Evolutionary conservation across 92 coral and sea anemone species (phyloP).

Genomic region (Epizoanthus stellaris): DNA sequence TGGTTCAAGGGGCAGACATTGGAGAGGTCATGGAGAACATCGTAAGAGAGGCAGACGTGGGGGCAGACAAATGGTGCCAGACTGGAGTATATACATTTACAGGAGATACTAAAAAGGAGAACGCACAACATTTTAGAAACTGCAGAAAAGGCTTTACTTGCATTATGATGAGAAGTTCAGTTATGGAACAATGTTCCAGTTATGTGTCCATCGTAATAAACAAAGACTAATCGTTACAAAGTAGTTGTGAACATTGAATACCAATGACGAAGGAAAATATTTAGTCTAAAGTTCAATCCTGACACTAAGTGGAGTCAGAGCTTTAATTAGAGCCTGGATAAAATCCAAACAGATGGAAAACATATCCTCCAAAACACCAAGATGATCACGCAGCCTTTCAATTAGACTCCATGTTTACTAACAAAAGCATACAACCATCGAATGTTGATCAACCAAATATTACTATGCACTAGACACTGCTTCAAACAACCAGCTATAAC

Average conservation of each 20-base stretch:
- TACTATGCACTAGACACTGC: conserved; percentile 56
- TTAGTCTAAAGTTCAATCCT: conserved; percentile 57
- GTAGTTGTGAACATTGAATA: conserved; percentile 60
- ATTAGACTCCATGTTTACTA: conserved; percentile 65
- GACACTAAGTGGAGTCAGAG: conserved; percentile 59
- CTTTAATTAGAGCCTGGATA: conserved; percentile 53
- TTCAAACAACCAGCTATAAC: conserved; percentile 71
- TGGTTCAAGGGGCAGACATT: conserved; percentile 26
- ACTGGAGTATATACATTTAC: conserved; percentile 70
- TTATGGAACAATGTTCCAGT: conserved; percentile 56
- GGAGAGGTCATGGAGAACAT: conserved; percentile 67
- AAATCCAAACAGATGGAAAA: conserved; percentile 61
- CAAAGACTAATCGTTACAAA: conserved; percentile 34
- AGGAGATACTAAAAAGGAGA: conserved; percentile 60
- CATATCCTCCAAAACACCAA: conserved; percentile 42
- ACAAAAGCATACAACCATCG: conserved; percentile 55
- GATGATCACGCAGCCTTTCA: conserved; percentile 70
- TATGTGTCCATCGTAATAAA: conserved; percentile 50
- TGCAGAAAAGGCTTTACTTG: conserved; percentile 18
- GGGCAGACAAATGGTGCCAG: conserved; percentile 64
- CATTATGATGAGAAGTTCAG: conserved; percentile 44
- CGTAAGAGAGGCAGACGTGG: conserved; percentile 55
- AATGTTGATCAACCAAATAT: conserved; percentile 49
- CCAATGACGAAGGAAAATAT: conserved; percentile 64
- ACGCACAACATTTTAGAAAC: conserved; percentile 41